Evolutionary conservation across 1,140 invertebrate genomes (phyloP).

Genomic region (Phenacoccus solenopsis): DNA sequence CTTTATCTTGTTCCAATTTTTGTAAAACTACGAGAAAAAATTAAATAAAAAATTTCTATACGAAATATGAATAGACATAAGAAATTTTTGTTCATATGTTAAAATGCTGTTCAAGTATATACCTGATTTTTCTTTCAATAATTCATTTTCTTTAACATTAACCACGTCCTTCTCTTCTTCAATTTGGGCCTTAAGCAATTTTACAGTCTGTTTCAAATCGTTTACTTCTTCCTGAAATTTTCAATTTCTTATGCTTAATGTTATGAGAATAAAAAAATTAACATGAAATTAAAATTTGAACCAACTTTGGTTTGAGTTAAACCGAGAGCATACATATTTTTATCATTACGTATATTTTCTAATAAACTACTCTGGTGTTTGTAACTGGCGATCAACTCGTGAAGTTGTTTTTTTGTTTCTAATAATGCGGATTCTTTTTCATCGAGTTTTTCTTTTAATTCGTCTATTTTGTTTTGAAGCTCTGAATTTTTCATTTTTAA

Average conservation of each 20-base stretch:
- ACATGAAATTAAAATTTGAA: background rate
- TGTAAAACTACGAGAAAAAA: background rate
- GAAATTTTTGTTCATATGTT: too few species aligned
- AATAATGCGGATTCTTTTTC: background rate
- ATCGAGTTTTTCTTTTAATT: background rate
- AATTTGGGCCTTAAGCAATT: background rate
- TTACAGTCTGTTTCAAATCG: background rate
- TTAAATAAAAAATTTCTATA: background rate
- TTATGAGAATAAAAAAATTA: background rate
- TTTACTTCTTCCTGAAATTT: background rate
- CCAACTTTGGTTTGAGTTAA: background rate
- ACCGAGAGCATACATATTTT: background rate
- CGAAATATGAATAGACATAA: background rate
- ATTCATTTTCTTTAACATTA: background rate
- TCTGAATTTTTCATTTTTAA: background rate
- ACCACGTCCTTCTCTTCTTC: background rate
- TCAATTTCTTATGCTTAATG: background rate
- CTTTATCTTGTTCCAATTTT: slow-evolving; percentile 9
- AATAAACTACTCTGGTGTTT: background rate
- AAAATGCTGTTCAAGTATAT: too few species aligned
- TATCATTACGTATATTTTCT: slow-evolving; percentile 10
- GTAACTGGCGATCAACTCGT: background rate
- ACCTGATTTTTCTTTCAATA: slow-evolving; percentile 11
- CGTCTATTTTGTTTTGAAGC: background rate
- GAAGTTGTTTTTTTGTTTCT: background rate